Conservation (phyloP, 2,113 vertebrate genomes). For the Camelus bactrianus region DNA sequence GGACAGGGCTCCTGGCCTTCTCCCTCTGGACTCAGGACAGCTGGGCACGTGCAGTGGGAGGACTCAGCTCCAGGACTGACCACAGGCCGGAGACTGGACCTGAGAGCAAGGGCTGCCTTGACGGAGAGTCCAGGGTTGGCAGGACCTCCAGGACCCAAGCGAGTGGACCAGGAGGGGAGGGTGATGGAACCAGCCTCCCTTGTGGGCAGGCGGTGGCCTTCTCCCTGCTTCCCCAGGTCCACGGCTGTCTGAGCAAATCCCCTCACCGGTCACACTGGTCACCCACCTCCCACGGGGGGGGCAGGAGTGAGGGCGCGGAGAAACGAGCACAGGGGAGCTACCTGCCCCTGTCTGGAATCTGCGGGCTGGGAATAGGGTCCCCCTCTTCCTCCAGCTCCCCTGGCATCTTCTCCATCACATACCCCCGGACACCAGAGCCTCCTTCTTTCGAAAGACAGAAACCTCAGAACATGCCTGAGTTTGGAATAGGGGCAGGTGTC, state of each 20-base stretch:
- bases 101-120: not conserved
- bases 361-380: accelerated
- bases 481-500: not conserved
- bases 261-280: not conserved
- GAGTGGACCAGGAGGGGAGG: not conserved
- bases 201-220: no score
- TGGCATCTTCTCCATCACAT: not conserved
- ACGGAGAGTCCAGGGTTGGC: not conserved
- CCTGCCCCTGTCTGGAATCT: not conserved
- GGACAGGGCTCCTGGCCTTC: not conserved
- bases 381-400: not conserved
- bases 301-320: accelerated
- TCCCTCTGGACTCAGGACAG: not conserved
- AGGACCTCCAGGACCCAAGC: no score
- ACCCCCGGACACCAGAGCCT: not conserved
- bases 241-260: not conserved
- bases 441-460: not conserved
- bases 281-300: no score
- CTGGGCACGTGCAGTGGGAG: accelerated
- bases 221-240: not conserved
- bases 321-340: accelerated
- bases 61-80: not conserved
- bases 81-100: accelerated
- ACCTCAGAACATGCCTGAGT: not conserved
- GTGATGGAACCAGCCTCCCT: not conserved